Conservation (phyloP, 1,140 invertebrate species). For the Atta colombica region DNA sequence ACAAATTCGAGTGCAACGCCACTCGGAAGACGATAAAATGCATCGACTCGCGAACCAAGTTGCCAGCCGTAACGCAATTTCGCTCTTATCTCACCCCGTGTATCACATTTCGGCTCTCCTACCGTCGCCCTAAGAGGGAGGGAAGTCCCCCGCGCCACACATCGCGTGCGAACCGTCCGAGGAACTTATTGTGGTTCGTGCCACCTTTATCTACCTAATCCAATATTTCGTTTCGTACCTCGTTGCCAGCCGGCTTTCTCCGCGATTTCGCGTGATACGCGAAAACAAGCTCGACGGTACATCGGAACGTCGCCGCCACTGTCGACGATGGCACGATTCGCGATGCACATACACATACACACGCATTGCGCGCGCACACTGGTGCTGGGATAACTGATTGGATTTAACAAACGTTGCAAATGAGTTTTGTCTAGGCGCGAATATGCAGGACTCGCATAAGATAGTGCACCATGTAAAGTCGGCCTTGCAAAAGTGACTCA, state of each 20-base stretch:
- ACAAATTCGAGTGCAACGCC: conserved; percentile 31
- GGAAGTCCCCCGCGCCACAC: neutral
- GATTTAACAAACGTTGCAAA: conserved; percentile 62
- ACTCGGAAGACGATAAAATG: conserved; percentile 34
- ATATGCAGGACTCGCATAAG: neutral
- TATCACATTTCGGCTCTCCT: conserved; percentile 42
- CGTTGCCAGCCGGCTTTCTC: conserved; percentile 26
- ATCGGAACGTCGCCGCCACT: conserved; percentile 7
- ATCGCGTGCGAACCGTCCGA: conserved; percentile 47
- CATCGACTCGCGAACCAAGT: conserved; percentile 15
- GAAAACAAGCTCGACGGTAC: conserved; percentile 42
- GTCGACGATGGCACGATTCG: conserved; percentile 3
- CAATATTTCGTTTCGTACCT: conserved; percentile 63
- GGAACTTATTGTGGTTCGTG: conserved; percentile 61
- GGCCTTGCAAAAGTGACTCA: neutral
- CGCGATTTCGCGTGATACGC: conserved; percentile 55
- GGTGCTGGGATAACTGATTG: conserved; percentile 48
- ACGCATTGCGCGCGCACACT: neutral
- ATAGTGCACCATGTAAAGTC: neutral
- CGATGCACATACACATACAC: neutral
- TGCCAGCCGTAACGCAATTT: conserved; percentile 47
- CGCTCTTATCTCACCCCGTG: conserved; percentile 40
- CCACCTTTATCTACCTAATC: conserved; percentile 63
- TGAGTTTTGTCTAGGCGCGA: conserved; percentile 26
- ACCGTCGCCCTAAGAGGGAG: neutral